Evolutionary conservation across 2,888 invertebrate species (phyloP).

Genomic region (Cyaniris semiargus): DNA sequence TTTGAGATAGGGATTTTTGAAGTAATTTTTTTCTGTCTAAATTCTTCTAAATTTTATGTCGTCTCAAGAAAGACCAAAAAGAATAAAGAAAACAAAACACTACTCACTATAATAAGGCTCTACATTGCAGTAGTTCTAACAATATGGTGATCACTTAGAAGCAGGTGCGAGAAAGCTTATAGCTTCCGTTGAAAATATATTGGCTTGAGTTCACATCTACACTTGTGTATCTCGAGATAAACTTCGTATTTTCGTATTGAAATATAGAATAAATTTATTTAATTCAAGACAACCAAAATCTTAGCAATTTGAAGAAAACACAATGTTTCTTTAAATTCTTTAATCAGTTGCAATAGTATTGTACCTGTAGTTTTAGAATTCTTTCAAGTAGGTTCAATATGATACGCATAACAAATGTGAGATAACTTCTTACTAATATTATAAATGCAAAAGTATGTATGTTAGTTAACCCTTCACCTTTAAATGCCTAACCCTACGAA

Average conservation of each 20-base stretch:
- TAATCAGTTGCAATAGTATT: too few species aligned
- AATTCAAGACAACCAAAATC: background rate
- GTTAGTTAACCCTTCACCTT: too few species aligned
- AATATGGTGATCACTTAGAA: constrained; percentile 13
- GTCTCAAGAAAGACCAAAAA: background rate
- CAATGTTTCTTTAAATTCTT: too few species aligned
- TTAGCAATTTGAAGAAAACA: background rate
- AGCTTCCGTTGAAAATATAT: constrained; percentile 23
- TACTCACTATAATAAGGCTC: constrained; percentile 12
- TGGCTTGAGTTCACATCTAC: constrained; percentile 11
- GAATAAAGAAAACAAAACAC: background rate
- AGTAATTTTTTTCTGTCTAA: background rate
- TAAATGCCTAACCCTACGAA: too few species aligned
- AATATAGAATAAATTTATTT: background rate
- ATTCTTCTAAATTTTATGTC: background rate
- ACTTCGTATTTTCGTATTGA: background rate
- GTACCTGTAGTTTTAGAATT: too few species aligned
- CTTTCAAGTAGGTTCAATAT: too few species aligned
- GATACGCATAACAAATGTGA: too few species aligned
- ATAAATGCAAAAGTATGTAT: too few species aligned
- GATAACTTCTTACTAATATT: too few species aligned
- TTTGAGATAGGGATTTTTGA: too few species aligned
- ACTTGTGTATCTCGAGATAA: background rate
- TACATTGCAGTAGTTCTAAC: constrained; percentile 1
- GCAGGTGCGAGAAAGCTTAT: constrained; percentile 20